Evolutionary conservation across 92 coral and sea anemone genomes (phyloP).

Genomic region (Bergia sp.): DNA sequence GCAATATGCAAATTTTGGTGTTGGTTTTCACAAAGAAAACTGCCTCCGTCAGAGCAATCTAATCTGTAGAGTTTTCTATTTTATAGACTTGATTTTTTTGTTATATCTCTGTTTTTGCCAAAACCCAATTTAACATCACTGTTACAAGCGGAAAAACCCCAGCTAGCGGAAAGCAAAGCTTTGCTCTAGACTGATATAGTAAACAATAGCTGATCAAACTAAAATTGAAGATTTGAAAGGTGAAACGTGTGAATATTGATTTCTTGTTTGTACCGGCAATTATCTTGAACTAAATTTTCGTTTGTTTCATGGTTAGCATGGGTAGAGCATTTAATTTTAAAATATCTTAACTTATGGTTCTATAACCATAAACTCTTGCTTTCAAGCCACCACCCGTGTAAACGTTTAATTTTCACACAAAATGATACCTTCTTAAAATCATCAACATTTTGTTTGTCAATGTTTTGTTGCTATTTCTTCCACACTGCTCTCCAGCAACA

Average conservation of each 20-base stretch:
- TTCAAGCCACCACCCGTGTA: background rate
- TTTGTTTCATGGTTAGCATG: background rate
- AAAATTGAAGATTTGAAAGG: too few relatives aligned
- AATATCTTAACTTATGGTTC: background rate
- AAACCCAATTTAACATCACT: background rate
- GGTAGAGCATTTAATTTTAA: background rate
- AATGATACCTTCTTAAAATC: background rate
- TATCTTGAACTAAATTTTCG: background rate
- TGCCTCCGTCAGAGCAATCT: background rate
- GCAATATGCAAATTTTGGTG: conserved; percentile 26
- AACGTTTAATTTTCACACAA: background rate
- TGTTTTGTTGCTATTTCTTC: background rate
- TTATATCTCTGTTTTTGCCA: background rate
- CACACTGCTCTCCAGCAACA: background rate
- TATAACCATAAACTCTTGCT: background rate
- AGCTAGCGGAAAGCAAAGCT: background rate
- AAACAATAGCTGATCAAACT: too few relatives aligned
- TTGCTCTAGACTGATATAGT: background rate
- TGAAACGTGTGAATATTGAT: background rate
- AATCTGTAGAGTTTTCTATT: background rate
- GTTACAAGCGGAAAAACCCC: background rate
- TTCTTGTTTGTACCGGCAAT: background rate
- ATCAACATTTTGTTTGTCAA: background rate
- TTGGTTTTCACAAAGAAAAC: background rate
- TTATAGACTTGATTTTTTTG: background rate